Percentiles rank a stretch among this genome's conserved stretches.
These are phyloP conservation scores for Nannoperca australis DNA, from an alignment of 2,797 vertebrate genomes.

Conservation along the genomic window DNA sequence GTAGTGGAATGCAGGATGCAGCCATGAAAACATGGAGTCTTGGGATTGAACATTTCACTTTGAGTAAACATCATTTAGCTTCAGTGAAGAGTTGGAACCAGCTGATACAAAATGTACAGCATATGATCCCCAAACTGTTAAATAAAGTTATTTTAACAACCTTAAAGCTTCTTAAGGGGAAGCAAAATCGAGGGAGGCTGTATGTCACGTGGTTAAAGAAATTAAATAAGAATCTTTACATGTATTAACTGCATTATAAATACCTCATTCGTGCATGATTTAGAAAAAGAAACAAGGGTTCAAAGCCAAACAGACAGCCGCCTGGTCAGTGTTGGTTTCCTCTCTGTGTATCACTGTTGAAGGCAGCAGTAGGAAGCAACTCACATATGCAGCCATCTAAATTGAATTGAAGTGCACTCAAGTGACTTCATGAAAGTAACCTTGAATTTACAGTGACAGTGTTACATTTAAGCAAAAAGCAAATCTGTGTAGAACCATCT, in stretches of 20 bases:
- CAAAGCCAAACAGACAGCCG: constrained; percentile 2
- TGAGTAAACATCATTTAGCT: background rate
- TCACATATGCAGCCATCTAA: constrained; percentile 36
- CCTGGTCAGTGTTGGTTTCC: constrained; percentile 11
- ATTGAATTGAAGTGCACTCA: constrained; percentile 18
- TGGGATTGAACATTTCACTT: constrained; percentile 3
- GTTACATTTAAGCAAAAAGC: constrained; percentile 36
- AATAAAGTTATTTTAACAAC: background rate
- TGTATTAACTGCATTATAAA: constrained; percentile 24
- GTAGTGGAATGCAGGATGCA: background rate
- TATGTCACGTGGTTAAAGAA: background rate
- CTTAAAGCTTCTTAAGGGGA: background rate
- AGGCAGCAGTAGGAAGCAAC: background rate
- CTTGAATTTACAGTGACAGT: constrained; percentile 17
- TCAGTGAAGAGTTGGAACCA: background rate
- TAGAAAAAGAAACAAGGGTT: constrained; percentile 8
- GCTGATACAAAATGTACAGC: background rate
- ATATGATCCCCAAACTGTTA: background rate
- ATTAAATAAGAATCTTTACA: background rate
- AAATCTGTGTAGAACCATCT: constrained; percentile 41
- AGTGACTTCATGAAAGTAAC: constrained; percentile 14
- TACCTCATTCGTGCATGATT: constrained; percentile 13
- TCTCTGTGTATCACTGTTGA: background rate
- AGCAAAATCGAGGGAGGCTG: background rate
- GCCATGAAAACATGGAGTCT: background rate